A percentile compares a stretch with the other conserved stretches of the same genome.
These are phyloP conservation scores for Melangyna quadrimaculata DNA, from an alignment of 2,888 invertebrate species.

Conservation along the genomic window DNA sequence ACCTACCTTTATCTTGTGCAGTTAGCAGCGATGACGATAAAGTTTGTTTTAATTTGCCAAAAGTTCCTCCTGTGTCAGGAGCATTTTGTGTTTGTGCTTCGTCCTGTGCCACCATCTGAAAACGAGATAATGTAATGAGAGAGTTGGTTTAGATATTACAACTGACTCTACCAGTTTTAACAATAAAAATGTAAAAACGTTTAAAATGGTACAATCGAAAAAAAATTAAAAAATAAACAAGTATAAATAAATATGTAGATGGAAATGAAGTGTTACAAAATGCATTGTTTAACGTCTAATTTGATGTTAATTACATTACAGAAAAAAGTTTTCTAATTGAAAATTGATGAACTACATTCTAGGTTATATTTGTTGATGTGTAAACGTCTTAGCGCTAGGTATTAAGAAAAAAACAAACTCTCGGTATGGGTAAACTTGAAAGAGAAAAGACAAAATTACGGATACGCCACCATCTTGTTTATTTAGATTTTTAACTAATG, in stretches of 20 bases:
- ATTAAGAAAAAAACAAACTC: too few relatives aligned
- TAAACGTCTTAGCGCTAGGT: too few relatives aligned
- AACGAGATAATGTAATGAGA: constrained; percentile 25
- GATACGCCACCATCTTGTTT: too few relatives aligned
- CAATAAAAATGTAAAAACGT: constrained; percentile 1
- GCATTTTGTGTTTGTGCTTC: constrained; percentile 83
- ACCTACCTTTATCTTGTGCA: constrained; percentile 90
- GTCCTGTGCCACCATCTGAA: constrained; percentile 92
- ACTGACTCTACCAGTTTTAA: neutral
- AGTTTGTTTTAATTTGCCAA: constrained; percentile 92
- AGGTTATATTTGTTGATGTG: neutral
- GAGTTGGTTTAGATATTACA: neutral
- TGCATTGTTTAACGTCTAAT: constrained; percentile 7
- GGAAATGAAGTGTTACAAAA: neutral
- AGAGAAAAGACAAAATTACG: too few relatives aligned
- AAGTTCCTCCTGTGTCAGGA: constrained; percentile 84
- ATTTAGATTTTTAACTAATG: too few relatives aligned
- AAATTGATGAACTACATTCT: neutral
- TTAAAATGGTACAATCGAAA: neutral
- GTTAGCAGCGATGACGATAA: constrained; percentile 90
- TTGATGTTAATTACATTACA: constrained; percentile 30
- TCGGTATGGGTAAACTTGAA: too few relatives aligned
- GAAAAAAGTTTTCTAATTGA: neutral
- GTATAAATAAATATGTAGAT: neutral
- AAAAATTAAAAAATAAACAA: neutral